phyloP scores from a whole-genome alignment of 2,113 vertebrate species.

The Ptychochromis oligacanthus region DNA sequence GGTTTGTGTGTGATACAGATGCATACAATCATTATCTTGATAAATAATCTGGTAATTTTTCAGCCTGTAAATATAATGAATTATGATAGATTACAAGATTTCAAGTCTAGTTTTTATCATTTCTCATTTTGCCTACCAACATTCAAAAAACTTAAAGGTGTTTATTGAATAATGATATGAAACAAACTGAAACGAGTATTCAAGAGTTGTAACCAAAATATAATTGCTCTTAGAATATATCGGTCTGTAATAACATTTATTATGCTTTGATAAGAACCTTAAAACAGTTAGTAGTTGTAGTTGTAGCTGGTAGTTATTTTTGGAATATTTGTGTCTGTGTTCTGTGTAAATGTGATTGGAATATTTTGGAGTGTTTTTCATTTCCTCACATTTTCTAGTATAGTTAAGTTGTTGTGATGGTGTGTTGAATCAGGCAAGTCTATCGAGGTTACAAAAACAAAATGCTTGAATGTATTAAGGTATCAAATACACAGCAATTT shows the following conservation, averaged over 20 bases:
- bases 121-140: background rate
- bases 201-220: background rate
- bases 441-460: background rate
- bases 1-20: slow-evolving; percentile 77
- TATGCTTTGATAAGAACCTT: background rate
- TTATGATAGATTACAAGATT: background rate
- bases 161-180: background rate
- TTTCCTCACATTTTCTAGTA: background rate
- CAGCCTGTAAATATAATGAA: background rate
- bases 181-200: background rate
- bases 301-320: background rate
- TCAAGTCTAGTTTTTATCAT: background rate
- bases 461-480: background rate
- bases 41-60: background rate
- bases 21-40: background rate
- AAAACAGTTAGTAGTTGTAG: background rate
- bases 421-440: background rate
- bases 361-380: background rate
- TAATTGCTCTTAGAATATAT: background rate
- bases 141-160: background rate
- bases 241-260: background rate
- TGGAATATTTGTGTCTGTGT: background rate
- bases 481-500: background rate
- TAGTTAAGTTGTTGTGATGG: background rate
- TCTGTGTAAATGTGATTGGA: background rate